Evolutionary conservation across 2,888 invertebrate species (phyloP), one percentile per base, ranked within the genome.

Genomic region (Meliscaeva auricollis): DNA sequence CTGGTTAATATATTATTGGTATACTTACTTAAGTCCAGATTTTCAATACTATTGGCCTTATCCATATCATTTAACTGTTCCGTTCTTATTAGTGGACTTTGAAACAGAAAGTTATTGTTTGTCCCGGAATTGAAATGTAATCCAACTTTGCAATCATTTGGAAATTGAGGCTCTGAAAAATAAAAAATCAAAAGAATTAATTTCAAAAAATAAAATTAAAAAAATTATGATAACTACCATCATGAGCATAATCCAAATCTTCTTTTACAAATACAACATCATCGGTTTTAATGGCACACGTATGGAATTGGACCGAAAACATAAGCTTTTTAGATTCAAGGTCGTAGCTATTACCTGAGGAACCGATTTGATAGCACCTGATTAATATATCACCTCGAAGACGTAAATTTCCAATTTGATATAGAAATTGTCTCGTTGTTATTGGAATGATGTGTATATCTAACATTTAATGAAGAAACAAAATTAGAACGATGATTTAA

Each of bases 261-360:
- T 96, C 95, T 90, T 97, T 95, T 81, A 96, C 95, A 93, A 98
- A 97, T 89, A 96, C 95, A 73, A 98, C 94, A 83, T 96, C 96
- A 92, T 96, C 95, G 91, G 97, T 96, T 58, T 96, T 94, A 87
- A 98, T 96, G 70, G 98, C 97, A 93, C 98, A 98, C 4, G 98
- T 98, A 94, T 98, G 98, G 93, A 98, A 98, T 94, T 98, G 97
- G 91, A 96, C 96, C 64, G 96, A 95, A 93, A 97, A 97, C 88
- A 97, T 94, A n/a, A 96, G 94, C 89, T 95, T 95, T 50, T 94
- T 78, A 74, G 89, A 76, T 68, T 88, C 87, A 69, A 90, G 90
- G 89, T 69, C 72, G 58, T 72, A 81, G 30, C 70, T 64, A 44
- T 74, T 76, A 69, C 66, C 50, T 9, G 77, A 44, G 68, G 88